Conservation (phyloP, 1,140 invertebrate genomes). For the Bradysia coprophila region DNA sequence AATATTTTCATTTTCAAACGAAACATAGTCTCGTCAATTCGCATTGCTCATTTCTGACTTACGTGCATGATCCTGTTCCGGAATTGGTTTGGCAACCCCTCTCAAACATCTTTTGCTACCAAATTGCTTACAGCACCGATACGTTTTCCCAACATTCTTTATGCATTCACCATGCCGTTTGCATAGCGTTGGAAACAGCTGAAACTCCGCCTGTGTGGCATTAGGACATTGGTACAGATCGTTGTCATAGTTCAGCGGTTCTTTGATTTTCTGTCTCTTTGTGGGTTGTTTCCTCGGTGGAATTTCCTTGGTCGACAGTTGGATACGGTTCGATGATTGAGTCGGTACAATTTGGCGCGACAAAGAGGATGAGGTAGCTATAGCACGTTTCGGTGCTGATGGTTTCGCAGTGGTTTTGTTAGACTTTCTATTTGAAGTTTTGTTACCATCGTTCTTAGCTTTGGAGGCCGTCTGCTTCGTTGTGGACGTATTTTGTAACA, state of each 20-base stretch:
- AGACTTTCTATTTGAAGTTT: no score
- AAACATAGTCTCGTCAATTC: conserved; percentile 1
- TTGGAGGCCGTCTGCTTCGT: no score
- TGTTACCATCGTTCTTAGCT: no score
- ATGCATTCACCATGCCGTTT: conserved; percentile 31
- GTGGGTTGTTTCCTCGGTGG: no score
- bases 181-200: conserved; percentile 32
- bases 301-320: no score
- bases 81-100: conserved; percentile 29
- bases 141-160: conserved; percentile 26
- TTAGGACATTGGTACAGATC: conserved; percentile 24
- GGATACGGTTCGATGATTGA: no score
- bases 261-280: no score
- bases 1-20: conserved; percentile 5
- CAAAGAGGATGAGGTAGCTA: no score
- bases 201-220: conserved; percentile 23
- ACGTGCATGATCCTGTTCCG: conserved; percentile 33
- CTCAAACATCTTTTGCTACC: conserved; percentile 31
- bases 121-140: conserved; percentile 29
- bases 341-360: no score
- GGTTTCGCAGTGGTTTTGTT: no score
- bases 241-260: background rate
- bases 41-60: conserved; percentile 13
- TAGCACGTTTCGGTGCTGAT: no score
- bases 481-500: no score